phyloP scores from a whole-genome alignment of 2,888 invertebrate genomes.

The Atrina japonica region DNA sequence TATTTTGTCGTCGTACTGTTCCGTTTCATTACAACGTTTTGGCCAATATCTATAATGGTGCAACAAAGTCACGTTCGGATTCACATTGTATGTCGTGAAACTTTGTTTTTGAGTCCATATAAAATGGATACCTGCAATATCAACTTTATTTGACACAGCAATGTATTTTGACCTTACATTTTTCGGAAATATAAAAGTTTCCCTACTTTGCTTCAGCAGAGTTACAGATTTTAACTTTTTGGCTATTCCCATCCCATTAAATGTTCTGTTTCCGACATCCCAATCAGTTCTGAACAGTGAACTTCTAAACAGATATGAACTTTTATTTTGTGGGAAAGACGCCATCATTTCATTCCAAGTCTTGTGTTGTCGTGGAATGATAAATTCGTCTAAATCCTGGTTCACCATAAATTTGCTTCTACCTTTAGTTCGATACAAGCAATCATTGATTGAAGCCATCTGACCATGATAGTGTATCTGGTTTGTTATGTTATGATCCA shows the following conservation, averaged over 20 bases:
- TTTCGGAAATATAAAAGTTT: slow-evolving; percentile 44
- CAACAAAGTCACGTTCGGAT: slow-evolving; percentile 44
- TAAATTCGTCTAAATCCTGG: slow-evolving; percentile 77
- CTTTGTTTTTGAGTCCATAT: slow-evolving; percentile 43
- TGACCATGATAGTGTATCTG: slow-evolving; percentile 78
- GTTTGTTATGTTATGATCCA: no score
- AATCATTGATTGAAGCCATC: slow-evolving; percentile 76
- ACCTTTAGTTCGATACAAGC: slow-evolving; percentile 70
- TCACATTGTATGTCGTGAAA: slow-evolving; percentile 18
- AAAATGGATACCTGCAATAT: slow-evolving; percentile 62
- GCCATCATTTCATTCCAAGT: slow-evolving; percentile 60
- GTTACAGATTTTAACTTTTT: slow-evolving; percentile 54
- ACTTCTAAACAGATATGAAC: slow-evolving; percentile 51
- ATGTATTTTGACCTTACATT: slow-evolving; percentile 63
- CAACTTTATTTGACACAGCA: slow-evolving; percentile 52
- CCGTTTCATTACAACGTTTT: no score
- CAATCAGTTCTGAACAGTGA: slow-evolving; percentile 68
- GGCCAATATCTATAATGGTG: slow-evolving; percentile 57
- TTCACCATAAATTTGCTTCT: slow-evolving; percentile 67
- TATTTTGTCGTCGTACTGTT: no score
- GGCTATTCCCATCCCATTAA: slow-evolving; percentile 34
- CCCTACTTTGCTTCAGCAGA: slow-evolving; percentile 54
- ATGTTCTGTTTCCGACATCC: slow-evolving; percentile 38
- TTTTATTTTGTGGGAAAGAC: neutral
- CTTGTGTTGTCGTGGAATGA: slow-evolving; percentile 64